Conservation (phyloP, 1,140 invertebrate genomes). For the Rhagoletis pomonella region DNA sequence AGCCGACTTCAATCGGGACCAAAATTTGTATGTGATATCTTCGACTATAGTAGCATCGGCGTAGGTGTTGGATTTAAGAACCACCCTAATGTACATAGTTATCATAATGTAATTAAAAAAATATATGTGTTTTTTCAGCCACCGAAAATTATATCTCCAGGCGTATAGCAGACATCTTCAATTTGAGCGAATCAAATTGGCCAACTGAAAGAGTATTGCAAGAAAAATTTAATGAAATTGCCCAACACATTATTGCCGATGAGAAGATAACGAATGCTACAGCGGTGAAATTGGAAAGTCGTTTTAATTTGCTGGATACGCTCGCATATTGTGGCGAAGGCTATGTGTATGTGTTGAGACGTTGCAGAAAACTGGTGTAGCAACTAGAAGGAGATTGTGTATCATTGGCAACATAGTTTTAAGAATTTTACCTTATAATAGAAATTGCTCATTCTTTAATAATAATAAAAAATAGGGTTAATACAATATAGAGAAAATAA, state of each 20-base stretch:
- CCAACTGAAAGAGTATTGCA: too few species aligned
- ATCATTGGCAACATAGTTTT: not conserved
- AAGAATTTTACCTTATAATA: not conserved
- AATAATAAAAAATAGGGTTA: not conserved
- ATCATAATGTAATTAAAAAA: too few species aligned
- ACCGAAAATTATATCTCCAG: too few species aligned
- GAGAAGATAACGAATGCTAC: not conserved
- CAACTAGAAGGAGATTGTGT: not conserved
- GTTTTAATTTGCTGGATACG: not conserved
- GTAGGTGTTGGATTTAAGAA: too few species aligned
- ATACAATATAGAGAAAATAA: not conserved
- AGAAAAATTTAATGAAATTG: too few species aligned
- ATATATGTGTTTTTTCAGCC: too few species aligned
- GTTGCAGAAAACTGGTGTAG: not conserved
- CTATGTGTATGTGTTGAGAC: not conserved
- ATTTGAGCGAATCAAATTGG: too few species aligned
- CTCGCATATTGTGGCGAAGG: not conserved
- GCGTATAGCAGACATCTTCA: too few species aligned
- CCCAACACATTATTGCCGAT: not conserved
- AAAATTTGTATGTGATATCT: too few species aligned
- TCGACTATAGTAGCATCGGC: too few species aligned
- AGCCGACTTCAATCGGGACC: too few species aligned
- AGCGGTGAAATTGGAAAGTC: not conserved
- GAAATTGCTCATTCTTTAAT: not conserved
- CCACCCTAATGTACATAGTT: too few species aligned